A percentile compares a stretch with the other conserved stretches of the same genome.
Conservation (phyloP, 2,797 vertebrate species). For the Leptodactylus fallax region DNA sequence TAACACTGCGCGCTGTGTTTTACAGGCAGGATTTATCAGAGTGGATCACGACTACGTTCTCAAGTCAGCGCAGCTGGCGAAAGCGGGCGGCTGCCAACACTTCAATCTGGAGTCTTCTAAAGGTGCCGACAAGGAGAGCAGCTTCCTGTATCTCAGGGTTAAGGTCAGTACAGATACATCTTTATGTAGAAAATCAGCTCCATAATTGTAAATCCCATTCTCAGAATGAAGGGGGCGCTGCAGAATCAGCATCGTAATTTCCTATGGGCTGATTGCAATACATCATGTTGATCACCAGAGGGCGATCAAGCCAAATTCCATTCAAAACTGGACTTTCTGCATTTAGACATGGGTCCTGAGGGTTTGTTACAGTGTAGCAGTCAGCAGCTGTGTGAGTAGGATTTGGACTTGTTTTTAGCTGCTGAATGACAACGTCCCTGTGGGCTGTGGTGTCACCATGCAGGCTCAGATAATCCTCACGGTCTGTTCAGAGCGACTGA, state of each 20-base stretch:
- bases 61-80: constrained; percentile 87
- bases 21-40: constrained; percentile 85
- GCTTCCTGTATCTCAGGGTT: constrained; percentile 68
- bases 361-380: too few relatives aligned
- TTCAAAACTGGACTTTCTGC: background rate
- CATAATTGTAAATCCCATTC: background rate
- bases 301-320: background rate
- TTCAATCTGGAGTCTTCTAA: constrained; percentile 83
- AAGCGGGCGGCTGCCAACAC: constrained; percentile 85
- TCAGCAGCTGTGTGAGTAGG: too few relatives aligned
- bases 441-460: background rate
- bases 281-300: background rate
- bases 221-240: too few relatives aligned
- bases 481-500: too few relatives aligned
- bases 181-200: too few relatives aligned
- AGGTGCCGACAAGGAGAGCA: constrained; percentile 65
- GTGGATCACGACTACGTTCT: constrained; percentile 90
- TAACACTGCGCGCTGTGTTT: background rate
- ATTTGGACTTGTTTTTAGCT: background rate
- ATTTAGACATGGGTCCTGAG: too few relatives aligned
- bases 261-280: background rate
- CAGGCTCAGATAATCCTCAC: too few relatives aligned
- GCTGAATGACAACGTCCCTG: background rate
- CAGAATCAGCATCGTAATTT: too few relatives aligned
- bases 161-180: constrained; percentile 65